phyloP scores from a whole-genome alignment of 2,888 invertebrate genomes.

The Artemia sinica region DNA sequence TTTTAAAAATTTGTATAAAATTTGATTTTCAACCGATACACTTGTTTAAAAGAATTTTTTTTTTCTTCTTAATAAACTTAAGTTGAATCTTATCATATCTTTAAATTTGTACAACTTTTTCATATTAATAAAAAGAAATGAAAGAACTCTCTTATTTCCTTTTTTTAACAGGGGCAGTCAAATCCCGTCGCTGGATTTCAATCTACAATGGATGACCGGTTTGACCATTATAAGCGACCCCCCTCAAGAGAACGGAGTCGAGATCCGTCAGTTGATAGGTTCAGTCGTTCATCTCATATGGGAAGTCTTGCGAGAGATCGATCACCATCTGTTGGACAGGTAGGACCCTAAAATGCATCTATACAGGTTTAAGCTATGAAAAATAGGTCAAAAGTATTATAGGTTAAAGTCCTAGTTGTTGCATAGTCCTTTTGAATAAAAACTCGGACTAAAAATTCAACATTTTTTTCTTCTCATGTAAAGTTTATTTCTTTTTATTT shows the following conservation, averaged over 20 bases:
- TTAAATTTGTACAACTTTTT: not conserved
- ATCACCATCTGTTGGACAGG: slow-evolving; percentile 3
- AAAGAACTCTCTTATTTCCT: not conserved
- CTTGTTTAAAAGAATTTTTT: no score
- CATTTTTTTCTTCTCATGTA: no score
- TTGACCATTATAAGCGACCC: slow-evolving; percentile 82
- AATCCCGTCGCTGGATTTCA: slow-evolving; percentile 28
- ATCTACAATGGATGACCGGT: slow-evolving; percentile 66
- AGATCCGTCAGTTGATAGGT: slow-evolving; percentile 57
- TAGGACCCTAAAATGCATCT: not conserved
- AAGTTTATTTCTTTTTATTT: no score
- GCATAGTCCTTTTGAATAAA: no score
- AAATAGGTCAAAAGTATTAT: no score
- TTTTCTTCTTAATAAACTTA: no score
- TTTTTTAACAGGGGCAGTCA: not conserved
- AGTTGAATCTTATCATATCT: no score
- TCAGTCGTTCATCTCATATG: slow-evolving; percentile 24
- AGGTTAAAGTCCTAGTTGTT: no score
- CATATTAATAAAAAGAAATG: not conserved
- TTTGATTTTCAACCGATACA: no score
- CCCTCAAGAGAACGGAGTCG: slow-evolving; percentile 44
- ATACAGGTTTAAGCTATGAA: no score
- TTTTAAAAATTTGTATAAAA: no score
- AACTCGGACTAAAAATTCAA: no score
- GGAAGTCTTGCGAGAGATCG: slow-evolving; percentile 16